Conservation (phyloP, 1,140 invertebrate species). For the Dendrolimus punctatus region DNA sequence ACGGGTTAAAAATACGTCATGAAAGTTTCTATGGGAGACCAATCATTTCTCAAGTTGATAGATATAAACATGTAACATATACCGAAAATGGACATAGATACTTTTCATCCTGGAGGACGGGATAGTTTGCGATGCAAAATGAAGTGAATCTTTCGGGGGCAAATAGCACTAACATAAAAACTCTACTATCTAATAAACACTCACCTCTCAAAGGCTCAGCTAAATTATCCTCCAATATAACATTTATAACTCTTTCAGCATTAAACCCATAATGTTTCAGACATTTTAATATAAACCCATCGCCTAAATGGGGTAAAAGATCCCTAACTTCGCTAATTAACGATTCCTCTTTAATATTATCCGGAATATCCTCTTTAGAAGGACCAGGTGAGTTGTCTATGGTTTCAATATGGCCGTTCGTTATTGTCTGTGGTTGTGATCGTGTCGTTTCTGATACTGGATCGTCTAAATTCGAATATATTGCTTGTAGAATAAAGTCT, state of each 20-base stretch:
- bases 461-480: constrained; percentile 59
- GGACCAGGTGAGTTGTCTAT: constrained; percentile 39
- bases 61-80: no score
- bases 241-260: constrained; percentile 83
- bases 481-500: constrained; percentile 72
- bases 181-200: constrained; percentile 5
- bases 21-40: no score
- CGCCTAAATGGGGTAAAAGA: constrained; percentile 85
- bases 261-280: constrained; percentile 83
- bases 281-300: constrained; percentile 80
- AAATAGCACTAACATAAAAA: no score
- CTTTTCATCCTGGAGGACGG: no score
- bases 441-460: constrained; percentile 22
- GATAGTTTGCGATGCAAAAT: no score
- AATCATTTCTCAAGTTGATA: no score
- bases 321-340: constrained; percentile 82
- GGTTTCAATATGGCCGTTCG: constrained; percentile 39
- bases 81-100: no score
- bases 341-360: constrained; percentile 71
- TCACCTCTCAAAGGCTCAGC: constrained; percentile 49
- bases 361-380: constrained; percentile 57
- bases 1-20: no score
- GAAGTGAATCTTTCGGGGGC: no score
- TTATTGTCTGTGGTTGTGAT: constrained; percentile 20
- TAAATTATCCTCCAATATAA: constrained; percentile 81